A percentile compares a stretch with the other conserved stretches of the same genome.
These are phyloP conservation scores for Lontra canadensis DNA, from an alignment of 2,113 vertebrate species.

Conservation along the genomic window DNA sequence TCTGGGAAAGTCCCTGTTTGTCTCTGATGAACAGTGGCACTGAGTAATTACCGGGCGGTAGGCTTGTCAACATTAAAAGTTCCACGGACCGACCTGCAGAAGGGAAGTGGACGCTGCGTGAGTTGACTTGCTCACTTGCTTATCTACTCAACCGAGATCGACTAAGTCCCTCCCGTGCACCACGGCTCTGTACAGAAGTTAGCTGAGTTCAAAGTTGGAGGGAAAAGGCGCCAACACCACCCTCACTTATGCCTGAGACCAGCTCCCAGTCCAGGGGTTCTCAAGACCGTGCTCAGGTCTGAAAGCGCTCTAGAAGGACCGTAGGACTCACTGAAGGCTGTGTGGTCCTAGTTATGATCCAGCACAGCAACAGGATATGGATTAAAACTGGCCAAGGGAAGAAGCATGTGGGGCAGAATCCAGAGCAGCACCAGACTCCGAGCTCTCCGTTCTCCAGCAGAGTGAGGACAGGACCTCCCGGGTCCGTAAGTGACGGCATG, in stretches of 20 bases:
- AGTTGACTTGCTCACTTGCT: fast-evolving
- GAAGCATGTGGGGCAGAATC: background rate
- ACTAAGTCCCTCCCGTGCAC: fast-evolving
- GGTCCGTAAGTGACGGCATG: fast-evolving
- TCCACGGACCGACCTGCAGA: constrained; percentile 76
- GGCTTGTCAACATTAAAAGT: constrained; percentile 78
- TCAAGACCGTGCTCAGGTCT: background rate
- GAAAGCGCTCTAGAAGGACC: background rate
- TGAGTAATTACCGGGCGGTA: constrained; percentile 82
- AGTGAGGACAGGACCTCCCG: background rate
- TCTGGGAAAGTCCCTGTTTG: constrained; percentile 77
- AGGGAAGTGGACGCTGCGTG: background rate
- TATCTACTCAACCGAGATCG: fast-evolving
- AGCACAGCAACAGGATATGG: no score
- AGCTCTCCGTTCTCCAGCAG: background rate
- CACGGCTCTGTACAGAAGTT: background rate
- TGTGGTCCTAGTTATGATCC: background rate
- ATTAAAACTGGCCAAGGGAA: background rate
- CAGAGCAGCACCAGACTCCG: fast-evolving
- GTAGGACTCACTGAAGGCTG: background rate
- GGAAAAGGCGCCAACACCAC: background rate
- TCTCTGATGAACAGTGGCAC: constrained; percentile 85
- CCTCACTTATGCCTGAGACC: background rate
- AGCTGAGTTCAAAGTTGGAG: background rate
- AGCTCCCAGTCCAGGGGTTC: background rate